These are phyloP conservation scores for Disparrhopalites patrizii DNA, from an alignment of 2,888 invertebrate genomes.

Conservation along the genomic window DNA sequence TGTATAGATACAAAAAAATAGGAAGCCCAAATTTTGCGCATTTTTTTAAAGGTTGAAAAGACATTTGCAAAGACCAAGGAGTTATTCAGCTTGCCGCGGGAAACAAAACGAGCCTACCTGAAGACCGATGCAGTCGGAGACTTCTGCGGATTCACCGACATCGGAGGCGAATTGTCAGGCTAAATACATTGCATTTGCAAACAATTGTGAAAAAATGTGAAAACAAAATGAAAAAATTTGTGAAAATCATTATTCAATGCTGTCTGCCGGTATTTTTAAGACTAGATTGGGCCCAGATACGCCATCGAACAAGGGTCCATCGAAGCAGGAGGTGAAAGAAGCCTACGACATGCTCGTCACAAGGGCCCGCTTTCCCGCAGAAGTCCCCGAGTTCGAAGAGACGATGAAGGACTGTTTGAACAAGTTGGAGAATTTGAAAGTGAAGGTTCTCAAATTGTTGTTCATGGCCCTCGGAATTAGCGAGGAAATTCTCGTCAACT, in stretches of 20 bases:
- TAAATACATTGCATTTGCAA: too few species aligned
- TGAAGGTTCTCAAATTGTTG: neutral
- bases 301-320: too few species aligned
- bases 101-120: neutral
- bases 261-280: too few species aligned
- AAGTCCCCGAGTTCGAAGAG: neutral
- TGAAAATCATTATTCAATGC: too few species aligned
- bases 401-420: neutral
- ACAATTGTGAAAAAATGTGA: too few species aligned
- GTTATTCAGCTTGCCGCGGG: neutral
- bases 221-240: too few species aligned
- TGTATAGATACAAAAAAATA: too few species aligned
- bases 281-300: too few species aligned
- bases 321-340: neutral
- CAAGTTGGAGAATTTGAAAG: neutral
- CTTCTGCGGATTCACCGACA: neutral
- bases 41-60: too few species aligned
- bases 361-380: neutral
- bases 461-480: neutral
- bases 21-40: too few species aligned
- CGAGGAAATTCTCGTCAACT: neutral
- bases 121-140: neutral
- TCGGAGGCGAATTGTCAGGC: neutral
- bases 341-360: neutral
- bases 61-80: too few species aligned